Evolutionary conservation across 2,797 vertebrate species (phyloP).

Genomic region (Gallirallus australis): DNA sequence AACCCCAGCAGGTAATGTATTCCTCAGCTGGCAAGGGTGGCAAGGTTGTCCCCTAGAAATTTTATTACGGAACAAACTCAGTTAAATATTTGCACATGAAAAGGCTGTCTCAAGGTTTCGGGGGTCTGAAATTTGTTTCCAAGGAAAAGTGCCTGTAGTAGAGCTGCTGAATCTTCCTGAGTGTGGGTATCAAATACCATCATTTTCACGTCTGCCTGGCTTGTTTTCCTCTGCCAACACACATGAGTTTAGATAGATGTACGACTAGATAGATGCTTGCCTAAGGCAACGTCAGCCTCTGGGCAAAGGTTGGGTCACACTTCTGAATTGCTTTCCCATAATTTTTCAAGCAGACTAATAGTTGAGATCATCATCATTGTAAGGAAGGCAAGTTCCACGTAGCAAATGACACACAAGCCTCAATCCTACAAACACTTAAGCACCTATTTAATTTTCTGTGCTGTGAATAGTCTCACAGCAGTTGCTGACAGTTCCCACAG

Average conservation of each 20-base stretch:
- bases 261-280: not conserved
- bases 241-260: slow-evolving; percentile 27
- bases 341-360: slow-evolving; percentile 26
- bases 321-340: slow-evolving; percentile 21
- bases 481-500: not conserved
- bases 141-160: not conserved
- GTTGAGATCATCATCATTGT: not conserved
- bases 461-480: not conserved
- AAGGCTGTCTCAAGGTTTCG: slow-evolving; percentile 74
- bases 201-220: not conserved
- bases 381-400: not conserved
- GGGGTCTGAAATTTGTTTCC: slow-evolving; percentile 48
- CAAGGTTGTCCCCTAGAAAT: slow-evolving; percentile 78
- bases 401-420: not conserved
- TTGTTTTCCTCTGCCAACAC: not conserved
- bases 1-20: slow-evolving; percentile 79
- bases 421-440: not conserved
- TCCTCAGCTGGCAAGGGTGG: slow-evolving; percentile 63
- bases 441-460: slow-evolving; percentile 14
- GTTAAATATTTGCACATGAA: slow-evolving; percentile 78
- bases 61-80: slow-evolving; percentile 77
- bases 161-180: not conserved
- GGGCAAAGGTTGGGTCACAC: slow-evolving; percentile 32
- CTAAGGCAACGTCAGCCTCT: slow-evolving; percentile 14
- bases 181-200: not conserved